phyloP scores from a whole-genome alignment of 2,797 vertebrate genomes.

The Xenentodon cancila region DNA sequence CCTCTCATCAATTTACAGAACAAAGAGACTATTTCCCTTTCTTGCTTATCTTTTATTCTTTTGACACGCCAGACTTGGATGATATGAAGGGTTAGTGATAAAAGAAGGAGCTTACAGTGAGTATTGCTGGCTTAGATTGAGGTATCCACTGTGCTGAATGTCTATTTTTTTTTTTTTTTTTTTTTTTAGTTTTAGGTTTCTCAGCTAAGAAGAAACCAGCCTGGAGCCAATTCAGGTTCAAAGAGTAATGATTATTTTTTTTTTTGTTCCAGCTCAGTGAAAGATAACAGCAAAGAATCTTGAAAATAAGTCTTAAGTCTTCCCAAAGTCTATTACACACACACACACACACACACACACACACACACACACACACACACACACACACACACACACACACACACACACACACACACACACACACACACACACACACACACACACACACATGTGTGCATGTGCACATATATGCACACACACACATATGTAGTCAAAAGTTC shows the following conservation, averaged over 20 bases:
- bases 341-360: no score
- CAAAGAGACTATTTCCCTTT: background rate
- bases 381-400: no score
- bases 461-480: no score
- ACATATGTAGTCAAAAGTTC: no score
- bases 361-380: no score
- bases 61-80: constrained; percentile 31
- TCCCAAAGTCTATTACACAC: no score
- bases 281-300: background rate
- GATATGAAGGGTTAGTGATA: constrained; percentile 11
- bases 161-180: constrained; percentile 20
- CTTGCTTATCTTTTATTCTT: constrained; percentile 29
- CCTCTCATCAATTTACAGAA: constrained; percentile 6
- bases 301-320: no score
- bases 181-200: constrained; percentile 12
- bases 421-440: no score
- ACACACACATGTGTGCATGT: no score
- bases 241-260: background rate
- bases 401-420: no score
- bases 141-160: constrained; percentile 12
- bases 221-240: background rate
- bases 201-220: constrained; percentile 18
- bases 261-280: constrained; percentile 1
- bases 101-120: constrained; percentile 16
- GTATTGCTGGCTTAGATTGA: constrained; percentile 21